Evolutionary conservation across 2,113 vertebrate species (phyloP).

Genomic region (Rhinolophus sinicus): DNA sequence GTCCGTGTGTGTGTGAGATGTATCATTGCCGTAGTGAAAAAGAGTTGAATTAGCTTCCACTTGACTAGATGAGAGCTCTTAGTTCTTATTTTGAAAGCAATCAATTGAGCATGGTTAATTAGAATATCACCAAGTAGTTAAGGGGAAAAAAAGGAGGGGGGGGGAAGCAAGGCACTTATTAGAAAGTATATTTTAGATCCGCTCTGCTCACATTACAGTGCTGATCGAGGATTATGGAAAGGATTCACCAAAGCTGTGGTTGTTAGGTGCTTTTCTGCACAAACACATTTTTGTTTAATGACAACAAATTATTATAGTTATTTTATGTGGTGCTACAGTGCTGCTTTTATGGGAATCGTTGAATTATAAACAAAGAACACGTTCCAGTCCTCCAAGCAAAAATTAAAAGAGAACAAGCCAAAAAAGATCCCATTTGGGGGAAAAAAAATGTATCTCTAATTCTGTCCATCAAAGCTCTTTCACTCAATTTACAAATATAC

Average conservation of each 20-base stretch:
- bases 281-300: slow-evolving; percentile 73
- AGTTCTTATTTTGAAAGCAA: slow-evolving; percentile 77
- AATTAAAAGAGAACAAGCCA: slow-evolving; percentile 57
- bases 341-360: slow-evolving; percentile 59
- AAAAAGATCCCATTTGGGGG: slow-evolving; percentile 46
- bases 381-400: slow-evolving; percentile 54
- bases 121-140: slow-evolving; percentile 73
- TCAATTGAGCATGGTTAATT: slow-evolving; percentile 78
- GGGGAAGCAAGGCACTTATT: slow-evolving; percentile 25
- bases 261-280: slow-evolving; percentile 55
- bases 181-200: slow-evolving; percentile 63
- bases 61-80: slow-evolving; percentile 77
- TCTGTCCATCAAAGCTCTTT: slow-evolving; percentile 55
- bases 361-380: slow-evolving; percentile 62
- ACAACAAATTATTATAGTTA: slow-evolving; percentile 66
- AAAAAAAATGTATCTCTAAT: slow-evolving; percentile 38
- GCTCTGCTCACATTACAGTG: slow-evolving; percentile 11
- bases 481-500: slow-evolving; percentile 53
- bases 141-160: background rate
- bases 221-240: slow-evolving; percentile 45
- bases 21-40: slow-evolving; percentile 56
- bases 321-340: slow-evolving; percentile 56
- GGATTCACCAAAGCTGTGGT: slow-evolving; percentile 2
- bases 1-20: background rate
- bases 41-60: slow-evolving; percentile 78